Evolutionary conservation across 2,888 invertebrate species (phyloP).

Genomic region (Mechanitis mazaeus): DNA sequence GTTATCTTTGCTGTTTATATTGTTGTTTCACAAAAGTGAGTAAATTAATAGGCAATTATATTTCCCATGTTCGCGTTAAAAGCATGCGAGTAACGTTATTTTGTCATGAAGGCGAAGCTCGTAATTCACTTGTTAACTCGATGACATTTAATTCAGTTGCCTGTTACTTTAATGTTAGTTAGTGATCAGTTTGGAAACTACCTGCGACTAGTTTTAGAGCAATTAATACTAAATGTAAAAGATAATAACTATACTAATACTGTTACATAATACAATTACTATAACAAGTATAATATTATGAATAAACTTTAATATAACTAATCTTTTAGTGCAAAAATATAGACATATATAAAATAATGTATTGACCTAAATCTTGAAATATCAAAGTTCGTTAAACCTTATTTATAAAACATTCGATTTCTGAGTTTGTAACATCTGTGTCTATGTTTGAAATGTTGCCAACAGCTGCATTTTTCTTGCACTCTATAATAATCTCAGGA

Average conservation of each 20-base stretch:
- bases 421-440: constrained; percentile 41
- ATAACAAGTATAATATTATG: too few relatives aligned
- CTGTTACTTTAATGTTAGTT: constrained; percentile 13
- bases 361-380: constrained; percentile 23
- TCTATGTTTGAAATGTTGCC: constrained; percentile 57
- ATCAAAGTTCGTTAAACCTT: constrained; percentile 30
- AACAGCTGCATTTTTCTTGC: constrained; percentile 47
- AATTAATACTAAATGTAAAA: too few relatives aligned
- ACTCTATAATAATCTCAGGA: constrained; percentile 43
- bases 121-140: constrained; percentile 15
- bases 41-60: neutral
- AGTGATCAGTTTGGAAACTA: neutral
- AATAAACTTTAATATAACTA: too few relatives aligned
- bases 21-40: neutral
- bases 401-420: constrained; percentile 32
- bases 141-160: constrained; percentile 13
- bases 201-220: neutral
- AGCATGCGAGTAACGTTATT: constrained; percentile 12
- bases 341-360: neutral
- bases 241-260: too few relatives aligned
- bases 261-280: too few relatives aligned
- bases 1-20: too few relatives aligned
- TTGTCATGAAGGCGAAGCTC: constrained; percentile 13
- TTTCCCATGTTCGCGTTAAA: constrained; percentile 3
- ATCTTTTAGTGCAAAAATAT: too few relatives aligned